These are phyloP conservation scores for Eustalomyia histrio DNA, from an alignment of 2,888 invertebrate genomes.

Conservation along the genomic window DNA sequence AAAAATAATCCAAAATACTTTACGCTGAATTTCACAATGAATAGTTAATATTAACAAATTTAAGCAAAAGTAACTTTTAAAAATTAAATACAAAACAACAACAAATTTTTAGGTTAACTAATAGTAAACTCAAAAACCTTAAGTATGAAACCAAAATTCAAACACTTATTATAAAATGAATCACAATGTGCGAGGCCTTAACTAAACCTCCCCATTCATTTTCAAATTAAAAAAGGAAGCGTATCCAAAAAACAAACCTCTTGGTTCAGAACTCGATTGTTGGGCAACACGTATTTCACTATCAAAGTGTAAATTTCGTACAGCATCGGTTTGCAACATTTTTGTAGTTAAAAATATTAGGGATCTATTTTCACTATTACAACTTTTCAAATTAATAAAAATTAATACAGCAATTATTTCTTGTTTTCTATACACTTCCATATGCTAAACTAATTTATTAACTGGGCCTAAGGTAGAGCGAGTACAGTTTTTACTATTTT, in stretches of 20 bases:
- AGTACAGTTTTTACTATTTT: conserved; percentile 13
- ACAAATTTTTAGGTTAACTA: too few relatives aligned
- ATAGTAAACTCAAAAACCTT: too few relatives aligned
- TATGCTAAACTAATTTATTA: conserved; percentile 48
- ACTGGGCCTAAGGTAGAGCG: conserved; percentile 5
- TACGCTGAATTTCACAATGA: too few relatives aligned
- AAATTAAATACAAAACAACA: too few relatives aligned
- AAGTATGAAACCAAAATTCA: too few relatives aligned
- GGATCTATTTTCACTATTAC: background rate
- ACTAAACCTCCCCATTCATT: too few relatives aligned
- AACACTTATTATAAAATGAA: background rate
- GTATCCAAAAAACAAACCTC: conserved; percentile 68
- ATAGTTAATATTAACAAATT: too few relatives aligned
- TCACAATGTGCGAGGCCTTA: too few relatives aligned
- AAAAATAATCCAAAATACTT: background rate
- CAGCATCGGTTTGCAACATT: conserved; percentile 78
- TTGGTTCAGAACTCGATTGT: conserved; percentile 72
- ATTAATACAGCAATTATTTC: background rate
- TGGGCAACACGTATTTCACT: conserved; percentile 78
- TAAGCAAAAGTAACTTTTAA: too few relatives aligned
- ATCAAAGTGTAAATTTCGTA: conserved; percentile 77
- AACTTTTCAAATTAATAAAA: background rate
- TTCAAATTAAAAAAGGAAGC: background rate
- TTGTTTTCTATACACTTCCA: conserved; percentile 38
- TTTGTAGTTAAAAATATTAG: background rate